Conservation (phyloP, 2,113 vertebrate species). For the Circaetus cinerascens region DNA sequence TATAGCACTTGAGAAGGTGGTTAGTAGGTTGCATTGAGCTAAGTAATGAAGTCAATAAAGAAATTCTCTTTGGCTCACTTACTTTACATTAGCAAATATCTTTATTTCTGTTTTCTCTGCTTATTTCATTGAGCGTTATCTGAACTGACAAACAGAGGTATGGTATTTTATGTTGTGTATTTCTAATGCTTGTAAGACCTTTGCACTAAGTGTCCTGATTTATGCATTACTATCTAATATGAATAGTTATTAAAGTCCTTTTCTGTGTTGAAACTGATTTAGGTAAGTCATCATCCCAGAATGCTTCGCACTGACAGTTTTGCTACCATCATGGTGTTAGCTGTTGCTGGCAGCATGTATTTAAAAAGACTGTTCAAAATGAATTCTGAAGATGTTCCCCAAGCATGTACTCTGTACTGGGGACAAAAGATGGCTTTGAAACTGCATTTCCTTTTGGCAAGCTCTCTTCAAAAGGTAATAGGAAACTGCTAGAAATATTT, state of each 20-base stretch:
- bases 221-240: background rate
- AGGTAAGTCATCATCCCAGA: background rate
- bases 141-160: background rate
- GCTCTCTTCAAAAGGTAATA: background rate
- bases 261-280: background rate
- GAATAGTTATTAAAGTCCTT: background rate
- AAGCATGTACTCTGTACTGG: background rate
- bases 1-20: background rate
- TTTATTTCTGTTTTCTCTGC: background rate
- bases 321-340: background rate
- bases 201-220: background rate
- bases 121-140: background rate
- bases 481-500: background rate
- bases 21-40: background rate
- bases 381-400: background rate
- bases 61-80: background rate
- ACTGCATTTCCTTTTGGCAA: background rate
- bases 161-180: background rate
- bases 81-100: background rate
- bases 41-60: background rate
- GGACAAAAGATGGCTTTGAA: background rate
- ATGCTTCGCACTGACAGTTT: background rate
- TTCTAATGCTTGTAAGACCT: background rate
- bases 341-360: background rate
- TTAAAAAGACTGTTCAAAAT: background rate